phyloP scores from a whole-genome alignment of 2,113 vertebrate species.

The Campylorhamphus procurvoides region DNA sequence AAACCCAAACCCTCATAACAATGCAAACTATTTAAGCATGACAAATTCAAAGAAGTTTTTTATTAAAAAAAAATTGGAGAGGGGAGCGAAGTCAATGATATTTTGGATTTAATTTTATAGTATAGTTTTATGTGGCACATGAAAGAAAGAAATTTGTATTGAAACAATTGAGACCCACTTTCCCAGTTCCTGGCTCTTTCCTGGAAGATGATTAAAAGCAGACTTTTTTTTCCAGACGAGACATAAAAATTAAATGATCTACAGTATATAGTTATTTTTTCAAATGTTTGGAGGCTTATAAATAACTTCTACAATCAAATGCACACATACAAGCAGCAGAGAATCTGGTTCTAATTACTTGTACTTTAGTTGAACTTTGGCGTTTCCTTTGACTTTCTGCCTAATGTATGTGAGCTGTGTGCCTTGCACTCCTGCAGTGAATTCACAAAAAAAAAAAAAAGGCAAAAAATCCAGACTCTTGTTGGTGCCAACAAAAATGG shows the following conservation, averaged over 20 bases:
- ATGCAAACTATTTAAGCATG: conserved; percentile 61
- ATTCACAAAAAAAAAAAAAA: conserved; percentile 55
- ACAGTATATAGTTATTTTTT: conserved; percentile 50
- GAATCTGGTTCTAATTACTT: conserved; percentile 90
- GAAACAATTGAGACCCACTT: conserved; percentile 65
- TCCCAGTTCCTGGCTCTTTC: conserved; percentile 61
- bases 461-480: conserved; percentile 67
- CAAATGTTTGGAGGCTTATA: conserved; percentile 74
- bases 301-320: conserved; percentile 76
- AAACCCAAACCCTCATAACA: conserved; percentile 25
- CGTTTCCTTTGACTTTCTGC: conserved; percentile 88
- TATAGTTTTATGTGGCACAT: conserved; percentile 62
- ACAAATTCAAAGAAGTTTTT: conserved; percentile 49
- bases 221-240: conserved; percentile 61
- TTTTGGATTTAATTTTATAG: conserved; percentile 64
- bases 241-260: conserved; percentile 74
- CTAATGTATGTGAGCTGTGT: conserved; percentile 83
- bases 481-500: conserved; percentile 84
- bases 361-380: conserved; percentile 92
- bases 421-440: conserved; percentile 80
- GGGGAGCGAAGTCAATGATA: background rate
- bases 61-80: conserved; percentile 21
- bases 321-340: conserved; percentile 55
- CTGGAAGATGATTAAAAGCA: conserved; percentile 79
- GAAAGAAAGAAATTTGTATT: conserved; percentile 61